These are phyloP conservation scores for Anhinga anhinga DNA, from an alignment of 2,113 vertebrate species.

Conservation along the genomic window DNA sequence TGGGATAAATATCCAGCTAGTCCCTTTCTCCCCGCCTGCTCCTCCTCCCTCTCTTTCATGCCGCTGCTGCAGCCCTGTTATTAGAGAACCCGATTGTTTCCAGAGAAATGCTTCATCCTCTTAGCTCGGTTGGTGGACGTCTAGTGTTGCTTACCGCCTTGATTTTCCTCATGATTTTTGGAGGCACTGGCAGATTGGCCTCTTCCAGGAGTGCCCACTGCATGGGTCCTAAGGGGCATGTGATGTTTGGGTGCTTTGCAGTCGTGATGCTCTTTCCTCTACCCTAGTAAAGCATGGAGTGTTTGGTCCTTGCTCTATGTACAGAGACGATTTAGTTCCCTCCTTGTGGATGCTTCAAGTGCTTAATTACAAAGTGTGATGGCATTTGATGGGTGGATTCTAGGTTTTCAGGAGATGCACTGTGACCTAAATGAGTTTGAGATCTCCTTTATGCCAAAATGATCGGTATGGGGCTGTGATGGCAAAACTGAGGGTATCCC, in stretches of 20 bases:
- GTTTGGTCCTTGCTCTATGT: not conserved
- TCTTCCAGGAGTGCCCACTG: not conserved
- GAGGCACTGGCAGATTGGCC: not conserved
- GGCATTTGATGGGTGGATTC: not conserved
- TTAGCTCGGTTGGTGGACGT: not conserved
- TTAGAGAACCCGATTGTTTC: constrained; percentile 49
- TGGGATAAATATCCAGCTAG: constrained; percentile 65
- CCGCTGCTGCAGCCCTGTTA: not conserved
- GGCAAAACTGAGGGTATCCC: not conserved
- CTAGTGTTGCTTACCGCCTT: not conserved
- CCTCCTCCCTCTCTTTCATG: constrained; percentile 51
- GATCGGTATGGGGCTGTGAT: not conserved
- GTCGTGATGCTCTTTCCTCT: not conserved
- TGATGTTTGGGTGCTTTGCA: not conserved
- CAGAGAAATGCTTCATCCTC: constrained; percentile 41
- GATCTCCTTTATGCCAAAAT: not conserved
- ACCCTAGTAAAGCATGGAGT: not conserved
- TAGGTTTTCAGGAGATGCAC: not conserved
- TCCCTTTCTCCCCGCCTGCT: constrained; percentile 52
- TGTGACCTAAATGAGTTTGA: not conserved
- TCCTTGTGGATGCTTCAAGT: not conserved
- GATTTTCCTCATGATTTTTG: not conserved
- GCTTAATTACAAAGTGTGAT: not conserved
- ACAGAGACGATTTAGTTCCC: not conserved
- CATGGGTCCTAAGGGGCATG: not conserved